phyloP scores from a whole-genome alignment of 1,140 invertebrate species.

The Diuraphis noxia region DNA sequence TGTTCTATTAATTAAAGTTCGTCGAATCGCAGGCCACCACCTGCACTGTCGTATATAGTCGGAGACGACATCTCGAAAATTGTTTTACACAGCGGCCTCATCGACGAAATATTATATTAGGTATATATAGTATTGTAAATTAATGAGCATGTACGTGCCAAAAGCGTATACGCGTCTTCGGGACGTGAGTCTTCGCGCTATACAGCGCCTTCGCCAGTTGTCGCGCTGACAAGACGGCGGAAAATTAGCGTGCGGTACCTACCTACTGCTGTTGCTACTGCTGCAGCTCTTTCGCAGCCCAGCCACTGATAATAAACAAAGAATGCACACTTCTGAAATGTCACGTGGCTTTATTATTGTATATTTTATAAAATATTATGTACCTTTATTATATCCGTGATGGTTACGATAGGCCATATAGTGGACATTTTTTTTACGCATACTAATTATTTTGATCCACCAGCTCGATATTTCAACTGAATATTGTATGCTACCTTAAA shows the following conservation, averaged over 20 bases:
- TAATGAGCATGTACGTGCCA: neutral
- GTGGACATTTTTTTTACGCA: neutral
- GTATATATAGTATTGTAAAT: neutral
- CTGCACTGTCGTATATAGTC: neutral
- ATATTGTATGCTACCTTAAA: neutral
- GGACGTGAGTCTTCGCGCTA: neutral
- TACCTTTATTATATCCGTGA: neutral
- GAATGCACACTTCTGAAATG: neutral
- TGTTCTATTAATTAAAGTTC: slow-evolving; percentile 11
- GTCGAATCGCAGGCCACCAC: neutral
- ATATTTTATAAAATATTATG: neutral
- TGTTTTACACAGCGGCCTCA: neutral
- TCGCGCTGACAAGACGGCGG: neutral
- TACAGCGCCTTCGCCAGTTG: neutral
- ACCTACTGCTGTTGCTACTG: too few relatives aligned
- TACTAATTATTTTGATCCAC: neutral
- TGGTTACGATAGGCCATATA: neutral
- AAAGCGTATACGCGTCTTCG: neutral
- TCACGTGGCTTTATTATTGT: neutral
- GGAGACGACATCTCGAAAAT: neutral
- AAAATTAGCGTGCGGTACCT: neutral
- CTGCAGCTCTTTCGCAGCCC: neutral
- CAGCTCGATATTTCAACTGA: neutral
- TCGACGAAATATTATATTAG: neutral
- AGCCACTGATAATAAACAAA: neutral